Percentiles rank a stretch among this genome's conserved stretches.
Evolutionary conservation across 2,888 invertebrate species (phyloP).

Genomic region (Galerucella nymphaeae): DNA sequence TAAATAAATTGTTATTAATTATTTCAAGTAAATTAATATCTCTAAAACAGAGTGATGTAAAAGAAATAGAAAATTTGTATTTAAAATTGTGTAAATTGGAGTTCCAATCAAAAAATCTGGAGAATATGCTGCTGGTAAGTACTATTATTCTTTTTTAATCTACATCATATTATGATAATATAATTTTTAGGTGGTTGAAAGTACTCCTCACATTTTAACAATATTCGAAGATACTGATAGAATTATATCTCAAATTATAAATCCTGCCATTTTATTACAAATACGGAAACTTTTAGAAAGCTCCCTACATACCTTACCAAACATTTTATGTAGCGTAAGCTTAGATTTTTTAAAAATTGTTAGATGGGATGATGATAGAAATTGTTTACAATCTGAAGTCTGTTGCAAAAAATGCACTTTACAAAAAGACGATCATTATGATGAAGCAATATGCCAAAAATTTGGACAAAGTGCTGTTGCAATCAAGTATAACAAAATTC

Average conservation of each 20-base stretch:
- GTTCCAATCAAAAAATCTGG: conserved; percentile 38
- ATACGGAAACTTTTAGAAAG: conserved; percentile 36
- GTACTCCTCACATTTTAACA: conserved; percentile 48
- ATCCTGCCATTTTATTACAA: conserved; percentile 37
- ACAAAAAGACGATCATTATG: conserved; percentile 31
- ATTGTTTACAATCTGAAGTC: conserved; percentile 37
- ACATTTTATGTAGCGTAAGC: conserved; percentile 53
- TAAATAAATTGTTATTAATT: conserved; percentile 49
- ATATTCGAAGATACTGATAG: conserved; percentile 49
- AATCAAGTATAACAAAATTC: conserved; percentile 47
- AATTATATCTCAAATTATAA: conserved; percentile 44
- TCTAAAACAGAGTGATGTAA: conserved; percentile 46
- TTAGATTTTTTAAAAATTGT: conserved; percentile 51
- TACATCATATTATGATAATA: no score
- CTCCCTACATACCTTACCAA: conserved; percentile 47
- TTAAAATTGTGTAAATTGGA: conserved; percentile 49
- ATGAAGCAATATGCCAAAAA: conserved; percentile 4
- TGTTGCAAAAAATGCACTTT: conserved; percentile 55
- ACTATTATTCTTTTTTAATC: background rate
- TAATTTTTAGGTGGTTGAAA: conserved; percentile 48
- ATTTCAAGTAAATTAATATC: conserved; percentile 51
- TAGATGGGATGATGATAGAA: conserved; percentile 38
- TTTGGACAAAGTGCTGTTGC: conserved; percentile 28
- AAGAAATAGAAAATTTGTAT: conserved; percentile 51
- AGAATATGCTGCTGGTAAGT: conserved; percentile 46